Evolutionary conservation across 23 tunicate species (phyloP).

Genomic region (Clavelina lepadiformis): DNA sequence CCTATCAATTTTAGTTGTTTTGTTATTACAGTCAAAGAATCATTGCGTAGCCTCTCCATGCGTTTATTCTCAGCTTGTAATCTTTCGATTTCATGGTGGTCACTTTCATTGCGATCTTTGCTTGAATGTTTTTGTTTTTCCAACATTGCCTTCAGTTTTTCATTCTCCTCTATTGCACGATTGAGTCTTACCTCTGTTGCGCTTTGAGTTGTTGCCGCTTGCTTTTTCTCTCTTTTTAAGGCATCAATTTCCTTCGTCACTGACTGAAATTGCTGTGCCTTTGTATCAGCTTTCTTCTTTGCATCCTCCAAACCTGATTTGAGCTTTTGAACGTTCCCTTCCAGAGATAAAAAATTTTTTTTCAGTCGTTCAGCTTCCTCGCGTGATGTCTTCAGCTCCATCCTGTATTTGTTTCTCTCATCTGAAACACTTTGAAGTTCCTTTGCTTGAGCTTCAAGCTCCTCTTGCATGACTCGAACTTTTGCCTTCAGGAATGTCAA

Average conservation of each 20-base stretch:
- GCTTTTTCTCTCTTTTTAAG: conserved; percentile 70
- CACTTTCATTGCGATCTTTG: conserved; percentile 39
- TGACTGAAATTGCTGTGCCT: conserved; percentile 43
- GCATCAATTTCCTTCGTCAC: conserved; percentile 56
- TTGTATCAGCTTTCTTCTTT: conserved; percentile 43
- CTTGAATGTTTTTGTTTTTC: conserved; percentile 36
- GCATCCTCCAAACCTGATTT: conserved; percentile 60
- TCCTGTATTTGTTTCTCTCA: conserved; percentile 10
- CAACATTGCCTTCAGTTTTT: conserved; percentile 54
- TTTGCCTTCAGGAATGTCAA: conserved; percentile 81
- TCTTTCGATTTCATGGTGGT: conserved; percentile 40
- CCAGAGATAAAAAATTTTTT: conserved; percentile 45
- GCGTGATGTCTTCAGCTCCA: conserved; percentile 27
- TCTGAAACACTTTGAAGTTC: conserved; percentile 11
- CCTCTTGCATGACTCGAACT: conserved; percentile 73
- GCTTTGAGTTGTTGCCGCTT: conserved; percentile 38
- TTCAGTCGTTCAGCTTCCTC: conserved; percentile 51
- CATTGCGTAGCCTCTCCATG: conserved; percentile 55
- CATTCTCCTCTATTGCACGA: conserved; percentile 71
- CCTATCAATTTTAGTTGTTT: conserved; percentile 83
- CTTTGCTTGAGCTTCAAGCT: conserved; percentile 16
- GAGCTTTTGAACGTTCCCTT: conserved; percentile 53
- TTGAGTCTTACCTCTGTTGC: conserved; percentile 82
- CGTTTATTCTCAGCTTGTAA: conserved; percentile 51
- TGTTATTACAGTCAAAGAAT: conserved; percentile 56